Percentiles rank a stretch among this genome's conserved stretches.
Evolutionary conservation across 2,797 vertebrate genomes (phyloP).

Genomic region (Catharus ustulatus): DNA sequence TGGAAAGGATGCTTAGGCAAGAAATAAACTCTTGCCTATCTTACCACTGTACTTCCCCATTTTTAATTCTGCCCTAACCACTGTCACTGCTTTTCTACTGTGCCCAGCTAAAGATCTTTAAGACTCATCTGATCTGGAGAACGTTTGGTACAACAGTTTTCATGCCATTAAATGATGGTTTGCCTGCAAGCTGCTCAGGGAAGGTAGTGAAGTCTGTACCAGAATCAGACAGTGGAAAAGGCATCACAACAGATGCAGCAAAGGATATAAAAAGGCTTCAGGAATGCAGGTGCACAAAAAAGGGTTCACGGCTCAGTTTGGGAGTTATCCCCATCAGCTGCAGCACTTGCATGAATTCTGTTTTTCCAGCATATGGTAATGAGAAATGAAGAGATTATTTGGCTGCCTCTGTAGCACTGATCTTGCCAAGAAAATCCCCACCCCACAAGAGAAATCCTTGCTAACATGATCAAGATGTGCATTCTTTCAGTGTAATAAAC

Average conservation of each 20-base stretch:
- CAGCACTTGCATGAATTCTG: background rate
- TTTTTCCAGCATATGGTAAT: constrained; percentile 58
- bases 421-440: constrained; percentile 57
- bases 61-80: background rate
- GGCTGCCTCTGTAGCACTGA: constrained; percentile 19
- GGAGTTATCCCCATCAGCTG: background rate
- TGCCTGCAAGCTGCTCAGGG: background rate
- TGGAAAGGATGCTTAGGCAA: background rate
- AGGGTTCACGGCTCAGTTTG: background rate
- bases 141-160: background rate
- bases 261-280: background rate
- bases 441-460: constrained; percentile 15
- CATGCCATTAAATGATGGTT: background rate
- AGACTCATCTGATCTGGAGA: background rate
- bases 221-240: background rate
- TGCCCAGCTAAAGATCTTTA: background rate
- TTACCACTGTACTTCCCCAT: background rate
- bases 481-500: background rate
- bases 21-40: background rate
- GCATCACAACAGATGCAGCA: background rate
- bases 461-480: constrained; percentile 34
- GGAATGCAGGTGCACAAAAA: background rate
- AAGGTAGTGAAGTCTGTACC: background rate
- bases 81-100: background rate
- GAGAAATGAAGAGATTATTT: constrained; percentile 57